Percentiles rank a stretch among this genome's conserved stretches.
These are phyloP conservation scores for Watsonalla binaria DNA, from an alignment of 2,888 invertebrate species.

Conservation along the genomic window DNA sequence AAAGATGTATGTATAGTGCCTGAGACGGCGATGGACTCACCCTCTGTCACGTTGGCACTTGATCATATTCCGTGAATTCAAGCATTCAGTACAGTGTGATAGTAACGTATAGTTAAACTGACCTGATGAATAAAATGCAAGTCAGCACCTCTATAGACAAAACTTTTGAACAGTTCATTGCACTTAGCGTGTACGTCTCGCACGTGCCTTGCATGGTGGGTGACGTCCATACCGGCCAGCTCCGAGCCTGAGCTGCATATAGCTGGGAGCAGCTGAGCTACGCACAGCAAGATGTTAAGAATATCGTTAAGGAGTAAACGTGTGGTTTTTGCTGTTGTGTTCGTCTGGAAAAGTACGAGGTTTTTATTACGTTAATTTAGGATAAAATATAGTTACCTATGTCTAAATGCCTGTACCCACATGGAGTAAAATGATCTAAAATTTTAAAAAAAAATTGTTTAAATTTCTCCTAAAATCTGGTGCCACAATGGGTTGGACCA, in stretches of 20 bases:
- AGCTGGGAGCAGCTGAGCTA: constrained; percentile 84
- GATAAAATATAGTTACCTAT: no score
- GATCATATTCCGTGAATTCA: no score
- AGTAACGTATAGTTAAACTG: constrained; percentile 6
- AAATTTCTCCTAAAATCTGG: no score
- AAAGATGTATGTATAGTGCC: no score
- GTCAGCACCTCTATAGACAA: constrained; percentile 86
- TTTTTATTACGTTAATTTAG: no score
- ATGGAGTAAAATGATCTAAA: no score
- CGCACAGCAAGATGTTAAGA: constrained; percentile 86
- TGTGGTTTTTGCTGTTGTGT: constrained; percentile 78
- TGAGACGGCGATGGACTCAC: no score
- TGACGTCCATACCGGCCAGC: constrained; percentile 78
- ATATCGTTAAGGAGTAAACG: constrained; percentile 83
- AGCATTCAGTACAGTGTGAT: no score
- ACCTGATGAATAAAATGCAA: constrained; percentile 88
- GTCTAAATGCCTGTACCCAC: no score
- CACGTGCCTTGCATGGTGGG: constrained; percentile 82
- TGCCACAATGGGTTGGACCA: no score
- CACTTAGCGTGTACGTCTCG: constrained; percentile 91
- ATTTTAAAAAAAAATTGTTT: no score
- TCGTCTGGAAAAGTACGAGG: constrained; percentile 70
- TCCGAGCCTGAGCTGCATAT: constrained; percentile 81
- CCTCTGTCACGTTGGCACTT: no score
- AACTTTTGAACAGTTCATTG: constrained; percentile 85